Evolutionary conservation across 2,888 invertebrate species (phyloP).

Genomic region (Melangyna quadrimaculata): DNA sequence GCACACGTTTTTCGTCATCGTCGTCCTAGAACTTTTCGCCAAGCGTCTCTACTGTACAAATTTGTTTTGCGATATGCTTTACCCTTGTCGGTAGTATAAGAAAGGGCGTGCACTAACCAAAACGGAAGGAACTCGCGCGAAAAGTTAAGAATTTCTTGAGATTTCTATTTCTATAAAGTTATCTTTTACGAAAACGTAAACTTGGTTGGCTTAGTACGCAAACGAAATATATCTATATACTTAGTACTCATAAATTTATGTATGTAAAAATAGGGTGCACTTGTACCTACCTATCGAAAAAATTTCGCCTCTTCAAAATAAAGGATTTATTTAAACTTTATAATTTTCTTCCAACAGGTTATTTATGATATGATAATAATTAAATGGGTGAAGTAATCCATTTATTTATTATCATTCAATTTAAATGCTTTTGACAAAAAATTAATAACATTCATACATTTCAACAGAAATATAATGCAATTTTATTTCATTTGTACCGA

Average conservation of each 20-base stretch:
- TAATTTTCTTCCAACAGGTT: too few species aligned
- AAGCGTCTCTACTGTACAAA: neutral
- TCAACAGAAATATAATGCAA: too few species aligned
- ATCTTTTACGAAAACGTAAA: neutral
- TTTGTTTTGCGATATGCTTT: neutral
- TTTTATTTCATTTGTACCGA: too few species aligned
- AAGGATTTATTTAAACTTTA: too few species aligned
- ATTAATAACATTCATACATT: too few species aligned
- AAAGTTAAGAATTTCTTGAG: slow-evolving; percentile 12
- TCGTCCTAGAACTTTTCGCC: neutral
- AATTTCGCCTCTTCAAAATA: neutral
- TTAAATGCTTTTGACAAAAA: too few species aligned
- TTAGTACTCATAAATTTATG: too few species aligned
- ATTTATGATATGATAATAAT: too few species aligned
- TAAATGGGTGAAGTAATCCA: too few species aligned
- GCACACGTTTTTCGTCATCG: neutral
- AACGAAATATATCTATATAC: neutral
- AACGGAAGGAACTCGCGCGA: slow-evolving; percentile 35
- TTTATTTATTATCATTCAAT: too few species aligned
- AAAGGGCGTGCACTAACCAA: neutral
- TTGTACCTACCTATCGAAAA: too few species aligned
- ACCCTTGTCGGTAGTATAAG: neutral
- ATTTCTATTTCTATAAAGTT: neutral
- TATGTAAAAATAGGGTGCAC: neutral
- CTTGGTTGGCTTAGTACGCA: neutral